Evolutionary conservation across 2,888 invertebrate genomes (phyloP).

Genomic region (Cordylochernes scorpioides): DNA sequence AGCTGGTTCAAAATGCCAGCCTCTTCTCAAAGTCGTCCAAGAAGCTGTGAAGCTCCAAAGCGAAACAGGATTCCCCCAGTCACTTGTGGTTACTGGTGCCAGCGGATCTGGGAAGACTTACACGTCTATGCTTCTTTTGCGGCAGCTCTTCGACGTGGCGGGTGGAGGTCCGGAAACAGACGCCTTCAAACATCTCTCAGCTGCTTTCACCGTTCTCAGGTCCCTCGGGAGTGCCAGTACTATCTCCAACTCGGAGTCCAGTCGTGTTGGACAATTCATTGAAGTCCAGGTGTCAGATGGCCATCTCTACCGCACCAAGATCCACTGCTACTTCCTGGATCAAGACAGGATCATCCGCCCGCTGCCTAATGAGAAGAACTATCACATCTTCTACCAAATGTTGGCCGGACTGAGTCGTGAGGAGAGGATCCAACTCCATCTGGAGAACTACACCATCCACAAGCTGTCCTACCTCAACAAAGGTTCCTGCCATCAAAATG

Average conservation of each 20-base stretch:
- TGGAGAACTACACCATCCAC: constrained; percentile 54
- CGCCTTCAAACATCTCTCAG: constrained; percentile 79
- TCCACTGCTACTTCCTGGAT: constrained; percentile 82
- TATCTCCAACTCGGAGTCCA: constrained; percentile 64
- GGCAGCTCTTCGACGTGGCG: constrained; percentile 71
- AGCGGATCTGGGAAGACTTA: constrained; percentile 84
- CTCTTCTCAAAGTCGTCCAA: constrained; percentile 59
- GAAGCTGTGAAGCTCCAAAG: constrained; percentile 77
- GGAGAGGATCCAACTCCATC: constrained; percentile 54
- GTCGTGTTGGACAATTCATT: constrained; percentile 79
- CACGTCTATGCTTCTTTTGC: constrained; percentile 61
- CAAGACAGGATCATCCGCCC: constrained; percentile 34
- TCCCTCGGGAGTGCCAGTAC: constrained; percentile 75
- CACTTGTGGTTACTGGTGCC: constrained; percentile 54
- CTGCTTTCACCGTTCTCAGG: constrained; percentile 74
- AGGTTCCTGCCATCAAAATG: constrained; percentile 42
- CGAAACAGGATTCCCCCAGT: constrained; percentile 82
- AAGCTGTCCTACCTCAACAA: constrained; percentile 53
- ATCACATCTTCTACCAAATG: constrained; percentile 90
- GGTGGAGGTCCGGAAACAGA: constrained; percentile 85
- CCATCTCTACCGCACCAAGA: constrained; percentile 73
- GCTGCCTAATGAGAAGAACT: constrained; percentile 64
- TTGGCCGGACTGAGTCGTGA: constrained; percentile 59
- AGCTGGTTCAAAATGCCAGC: constrained; percentile 37
- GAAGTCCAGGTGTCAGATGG: constrained; percentile 88